Conservation (phyloP, 2,797 vertebrate species). For the Cossypha polioptera region DNA sequence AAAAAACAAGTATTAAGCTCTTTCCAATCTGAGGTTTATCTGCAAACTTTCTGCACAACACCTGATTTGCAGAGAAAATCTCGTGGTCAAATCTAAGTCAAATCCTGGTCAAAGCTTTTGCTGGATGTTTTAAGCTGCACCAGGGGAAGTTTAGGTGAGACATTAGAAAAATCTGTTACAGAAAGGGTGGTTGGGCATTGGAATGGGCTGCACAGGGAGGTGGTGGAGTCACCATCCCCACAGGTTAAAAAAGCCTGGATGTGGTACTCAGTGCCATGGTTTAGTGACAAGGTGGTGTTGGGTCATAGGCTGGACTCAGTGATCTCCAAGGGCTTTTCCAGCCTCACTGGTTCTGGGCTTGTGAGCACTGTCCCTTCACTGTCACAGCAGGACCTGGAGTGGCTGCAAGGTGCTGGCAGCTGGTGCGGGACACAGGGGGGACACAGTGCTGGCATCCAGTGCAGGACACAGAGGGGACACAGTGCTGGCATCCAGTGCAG, state of each 20-base stretch:
- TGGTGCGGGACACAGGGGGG: too few relatives aligned
- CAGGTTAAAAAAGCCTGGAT: not conserved
- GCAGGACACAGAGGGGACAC: not conserved
- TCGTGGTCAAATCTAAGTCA: not conserved
- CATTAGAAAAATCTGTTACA: not conserved
- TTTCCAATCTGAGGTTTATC: not conserved
- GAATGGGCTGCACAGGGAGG: not conserved
- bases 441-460: too few relatives aligned
- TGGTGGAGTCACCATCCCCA: not conserved
- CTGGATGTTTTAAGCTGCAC: not conserved
- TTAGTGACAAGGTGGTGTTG: not conserved
- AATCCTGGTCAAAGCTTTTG: not conserved
- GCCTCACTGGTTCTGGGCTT: not conserved
- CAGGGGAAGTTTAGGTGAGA: not conserved
- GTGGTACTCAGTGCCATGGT: not conserved
- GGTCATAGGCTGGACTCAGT: not conserved
- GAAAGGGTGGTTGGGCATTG: not conserved
- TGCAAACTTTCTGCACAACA: not conserved
- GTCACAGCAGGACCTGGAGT: accelerated
- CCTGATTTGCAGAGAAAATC: not conserved
- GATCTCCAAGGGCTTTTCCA: not conserved
- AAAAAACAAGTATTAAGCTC: accelerated
- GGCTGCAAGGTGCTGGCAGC: not conserved
- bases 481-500: too few relatives aligned
- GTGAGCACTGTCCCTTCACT: accelerated